Base-by-base conservation (phyloP, 2,888 invertebrate species). In the Oxytorus armatus region DNA sequence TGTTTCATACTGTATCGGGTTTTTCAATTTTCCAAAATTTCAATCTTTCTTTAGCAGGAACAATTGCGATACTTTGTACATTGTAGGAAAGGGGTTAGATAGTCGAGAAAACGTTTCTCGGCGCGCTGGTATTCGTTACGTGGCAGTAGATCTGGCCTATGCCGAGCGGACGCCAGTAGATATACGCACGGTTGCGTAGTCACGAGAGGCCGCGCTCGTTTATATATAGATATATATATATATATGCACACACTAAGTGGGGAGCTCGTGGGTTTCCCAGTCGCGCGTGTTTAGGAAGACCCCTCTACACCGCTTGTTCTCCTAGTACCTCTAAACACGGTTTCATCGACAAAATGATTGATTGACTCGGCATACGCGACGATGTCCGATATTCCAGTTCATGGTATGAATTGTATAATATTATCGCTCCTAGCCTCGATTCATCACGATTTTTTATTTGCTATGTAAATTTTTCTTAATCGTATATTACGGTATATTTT, bases 281-380 rank as follows among this genome's bases (percentile, higher is more conserved):
- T 83, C 77, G 72, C 55, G 42, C 68, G 73, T 77, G 81, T 77
- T 81, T 83, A 83, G 78, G 61, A 66, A 75, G 44, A 76, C 70
- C 81, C 74, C 82, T 80, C 61, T 68, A 5, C 25, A 11, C 59
- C 21, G 78, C 69, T 81, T 86, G 85, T 74, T 84, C 82, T 85
- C 85, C 85, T 85, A 81, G 81, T 85, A 85, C 25, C 77, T 74
- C 82, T 83, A 82, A 82, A 82, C 78, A 65, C 81, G 76, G 77
- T 78, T 82, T 85, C 82, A 83, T 84, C 85, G 86, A 85, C 85
- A 83, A 82, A 84, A 85, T 86, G 85, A 86, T 86, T 85, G 85
- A 86, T 85, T 79, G 83, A 73, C 79, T 75, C 53, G 42, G 80
- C 57, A 63, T 55, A 53, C 25, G 70, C 51, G 25, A 44, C 29